phyloP scores from a whole-genome alignment of 2,113 vertebrate genomes.

The Agapornis roseicollis region DNA sequence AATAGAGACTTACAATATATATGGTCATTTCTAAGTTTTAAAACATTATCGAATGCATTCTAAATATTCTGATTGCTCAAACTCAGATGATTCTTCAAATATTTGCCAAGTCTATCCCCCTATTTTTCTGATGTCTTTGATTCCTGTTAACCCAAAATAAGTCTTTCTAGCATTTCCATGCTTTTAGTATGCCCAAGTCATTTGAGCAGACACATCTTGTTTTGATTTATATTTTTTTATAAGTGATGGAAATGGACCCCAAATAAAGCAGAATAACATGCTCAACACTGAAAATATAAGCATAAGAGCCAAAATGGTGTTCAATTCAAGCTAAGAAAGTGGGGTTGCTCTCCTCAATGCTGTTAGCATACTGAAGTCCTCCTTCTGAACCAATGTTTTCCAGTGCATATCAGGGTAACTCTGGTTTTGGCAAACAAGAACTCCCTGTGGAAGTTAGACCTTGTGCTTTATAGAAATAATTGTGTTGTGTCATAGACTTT shows the following conservation, averaged over 20 bases:
- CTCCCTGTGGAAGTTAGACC: background rate
- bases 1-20: background rate
- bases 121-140: background rate
- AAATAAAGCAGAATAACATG: background rate
- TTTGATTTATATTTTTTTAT: background rate
- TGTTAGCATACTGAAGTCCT: background rate
- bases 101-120: background rate
- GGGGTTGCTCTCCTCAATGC: background rate
- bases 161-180: background rate
- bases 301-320: background rate
- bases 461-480: background rate
- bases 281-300: background rate
- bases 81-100: background rate
- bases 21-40: background rate
- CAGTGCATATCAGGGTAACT: background rate
- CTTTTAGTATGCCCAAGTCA: background rate
- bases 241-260: background rate
- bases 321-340: background rate
- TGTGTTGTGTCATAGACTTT: background rate
- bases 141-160: conserved; percentile 10
- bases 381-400: background rate
- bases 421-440: background rate
- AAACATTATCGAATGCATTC: background rate
- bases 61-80: conserved; percentile 1
- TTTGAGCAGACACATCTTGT: background rate